A percentile compares a stretch with the other conserved stretches of the same genome.
These are phyloP conservation scores for Mastacembelus armatus DNA, from an alignment of 2,797 vertebrate genomes.

Conservation along the genomic window DNA sequence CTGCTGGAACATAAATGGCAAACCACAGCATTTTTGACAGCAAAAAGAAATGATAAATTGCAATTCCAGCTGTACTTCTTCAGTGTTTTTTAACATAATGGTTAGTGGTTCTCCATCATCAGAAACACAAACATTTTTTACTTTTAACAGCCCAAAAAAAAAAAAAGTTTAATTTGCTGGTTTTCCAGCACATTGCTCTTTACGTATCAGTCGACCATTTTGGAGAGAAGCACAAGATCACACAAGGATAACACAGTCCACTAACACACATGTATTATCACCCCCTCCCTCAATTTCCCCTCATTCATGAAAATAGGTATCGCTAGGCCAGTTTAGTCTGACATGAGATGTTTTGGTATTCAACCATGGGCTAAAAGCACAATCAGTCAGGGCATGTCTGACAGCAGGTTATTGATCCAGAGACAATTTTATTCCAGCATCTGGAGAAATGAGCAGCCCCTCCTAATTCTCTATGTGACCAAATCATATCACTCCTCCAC, in stretches of 20 bases:
- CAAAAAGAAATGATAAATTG: no score
- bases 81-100: no score
- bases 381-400: conserved; percentile 67
- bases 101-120: background rate
- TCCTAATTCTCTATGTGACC: conserved; percentile 52
- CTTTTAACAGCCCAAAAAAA: background rate
- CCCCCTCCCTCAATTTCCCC: background rate
- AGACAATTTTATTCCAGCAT: conserved; percentile 59
- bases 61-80: background rate
- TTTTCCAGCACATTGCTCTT: conserved; percentile 8
- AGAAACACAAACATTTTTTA: no score
- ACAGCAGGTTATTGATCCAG: conserved; percentile 69
- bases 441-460: conserved; percentile 42
- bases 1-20: no score
- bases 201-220: background rate
- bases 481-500: conserved; percentile 46
- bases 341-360: conserved; percentile 56
- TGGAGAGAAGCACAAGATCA: conserved; percentile 38
- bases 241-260: conserved; percentile 19
- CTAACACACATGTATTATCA: conserved; percentile 2
- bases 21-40: no score
- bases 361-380: conserved; percentile 37
- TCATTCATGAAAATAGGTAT: conserved; percentile 8
- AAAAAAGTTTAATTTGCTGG: background rate
- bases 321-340: conserved; percentile 4